Base-by-base conservation (phyloP, 2,888 invertebrate genomes). In the Tyria jacobaeae region DNA sequence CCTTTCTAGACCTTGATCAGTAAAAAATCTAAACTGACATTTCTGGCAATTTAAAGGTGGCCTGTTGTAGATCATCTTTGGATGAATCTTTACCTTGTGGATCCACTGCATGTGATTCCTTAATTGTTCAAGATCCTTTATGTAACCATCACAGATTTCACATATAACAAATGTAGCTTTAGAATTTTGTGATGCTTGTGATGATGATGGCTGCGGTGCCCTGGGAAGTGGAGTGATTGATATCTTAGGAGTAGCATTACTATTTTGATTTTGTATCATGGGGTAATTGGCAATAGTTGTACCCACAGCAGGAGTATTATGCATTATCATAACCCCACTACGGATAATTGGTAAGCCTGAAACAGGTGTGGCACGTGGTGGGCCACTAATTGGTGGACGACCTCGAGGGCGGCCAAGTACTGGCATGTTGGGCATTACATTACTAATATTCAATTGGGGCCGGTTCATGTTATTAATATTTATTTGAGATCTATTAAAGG, bases 51-150 rank as follows among this genome's bases (percentile, higher is more conserved):
- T 98, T 75, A 99, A 94, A 58, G 99, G 99, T 72, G 99, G 98
- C 90, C 97, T 95, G 90, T 98, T 98, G 90, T 98, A 98, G 80
- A 98, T 98, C 98, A 98, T 98, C 94, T 98, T 98, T 62, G 98
- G 98, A 94, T 98, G 98, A 85, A 98, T 98, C 90, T 98, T 98
- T 69, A 98, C 98, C 95, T 99, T 98, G 90, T 99, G 99, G 88
- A 99, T 98, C 97, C 98, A 99, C 87, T 98, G 98, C 98, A 99
- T 99, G 87, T 99, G 99, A 89, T 98, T 98, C 75, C 99, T 95
- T 76, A 99, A 94, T 88, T 99, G 98, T 87, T 98, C 98, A 88
- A 98, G 94, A 92, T 99, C 99, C 94, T 99, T 98, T 73, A 99
- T 99, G 86, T 99, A 99, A 52, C 99, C 99, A 89, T 99, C 99